Percentiles rank a stretch among this genome's conserved stretches.
Conservation (phyloP, 2,888 invertebrate species). For the Eilema depressum region DNA sequence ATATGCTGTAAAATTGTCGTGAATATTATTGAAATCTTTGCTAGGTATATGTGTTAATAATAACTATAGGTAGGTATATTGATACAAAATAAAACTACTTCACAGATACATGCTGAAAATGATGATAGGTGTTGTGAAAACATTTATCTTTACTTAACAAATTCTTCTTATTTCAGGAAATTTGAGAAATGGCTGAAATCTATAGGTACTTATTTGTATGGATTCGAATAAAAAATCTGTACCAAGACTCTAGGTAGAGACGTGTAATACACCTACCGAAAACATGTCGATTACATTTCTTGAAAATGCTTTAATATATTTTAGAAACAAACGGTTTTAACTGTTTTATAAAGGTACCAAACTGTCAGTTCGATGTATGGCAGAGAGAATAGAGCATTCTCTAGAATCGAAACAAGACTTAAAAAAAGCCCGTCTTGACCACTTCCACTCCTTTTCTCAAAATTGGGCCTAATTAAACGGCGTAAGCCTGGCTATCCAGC, state of each 20-base stretch:
- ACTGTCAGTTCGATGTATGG: no score
- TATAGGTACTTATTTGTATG: background rate
- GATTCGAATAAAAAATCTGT: background rate
- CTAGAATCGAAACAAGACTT: no score
- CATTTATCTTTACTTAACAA: background rate
- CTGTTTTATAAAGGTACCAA: no score
- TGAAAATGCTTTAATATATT: no score
- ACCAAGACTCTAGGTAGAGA: no score
- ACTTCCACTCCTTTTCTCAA: no score
- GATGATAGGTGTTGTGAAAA: slow-evolving; percentile 40
- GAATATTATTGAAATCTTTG: background rate
- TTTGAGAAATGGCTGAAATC: slow-evolving; percentile 15
- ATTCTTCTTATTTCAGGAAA: background rate
- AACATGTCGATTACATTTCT: no score
- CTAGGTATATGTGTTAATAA: background rate
- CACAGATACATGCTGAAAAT: slow-evolving; percentile 64
- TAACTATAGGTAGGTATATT: slow-evolving; percentile 27
- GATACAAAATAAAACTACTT: slow-evolving; percentile 52
- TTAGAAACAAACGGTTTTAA: no score
- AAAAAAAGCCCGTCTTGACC: no score
- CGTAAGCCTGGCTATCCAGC: no score
- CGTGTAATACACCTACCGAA: background rate
- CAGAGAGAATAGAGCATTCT: no score
- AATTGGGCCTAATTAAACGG: no score
- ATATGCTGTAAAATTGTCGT: background rate